phyloP scores from a whole-genome alignment of 2,888 invertebrate genomes.

The Lucinisca nassula region DNA sequence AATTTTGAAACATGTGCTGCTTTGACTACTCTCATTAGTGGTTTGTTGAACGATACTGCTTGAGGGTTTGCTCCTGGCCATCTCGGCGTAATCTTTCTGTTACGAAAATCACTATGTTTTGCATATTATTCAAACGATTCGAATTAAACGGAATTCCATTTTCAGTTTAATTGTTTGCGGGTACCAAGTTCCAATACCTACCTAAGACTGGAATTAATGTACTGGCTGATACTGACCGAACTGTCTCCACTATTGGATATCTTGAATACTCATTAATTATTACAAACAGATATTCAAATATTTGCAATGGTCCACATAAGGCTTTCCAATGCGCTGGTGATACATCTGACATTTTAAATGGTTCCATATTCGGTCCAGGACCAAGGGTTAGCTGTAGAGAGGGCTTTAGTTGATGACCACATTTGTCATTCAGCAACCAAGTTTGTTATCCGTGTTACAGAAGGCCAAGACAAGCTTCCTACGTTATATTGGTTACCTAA shows the following conservation, averaged over 20 bases:
- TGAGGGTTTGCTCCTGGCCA: conserved; percentile 25
- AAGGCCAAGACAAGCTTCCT: too few relatives aligned
- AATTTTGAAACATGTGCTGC: not conserved
- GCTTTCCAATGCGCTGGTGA: conserved; percentile 47
- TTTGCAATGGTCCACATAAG: conserved; percentile 48
- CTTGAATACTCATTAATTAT: conserved; percentile 41
- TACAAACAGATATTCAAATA: conserved; percentile 33
- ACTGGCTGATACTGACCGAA: not conserved
- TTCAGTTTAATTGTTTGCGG: conserved; percentile 5
- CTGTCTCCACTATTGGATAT: conserved; percentile 57
- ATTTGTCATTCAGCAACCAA: too few relatives aligned
- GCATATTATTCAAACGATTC: not conserved
- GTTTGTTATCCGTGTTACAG: too few relatives aligned
- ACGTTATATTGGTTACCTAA: too few relatives aligned
- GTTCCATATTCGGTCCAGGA: conserved; percentile 26
- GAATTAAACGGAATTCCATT: conserved; percentile 5
- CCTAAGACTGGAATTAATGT: conserved; percentile 19
- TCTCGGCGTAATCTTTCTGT: conserved; percentile 21
- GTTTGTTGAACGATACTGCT: conserved; percentile 34
- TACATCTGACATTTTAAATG: conserved; percentile 60
- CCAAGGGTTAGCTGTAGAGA: too few relatives aligned
- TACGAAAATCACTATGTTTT: conserved; percentile 4
- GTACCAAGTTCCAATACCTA: not conserved
- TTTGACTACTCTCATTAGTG: conserved; percentile 33
- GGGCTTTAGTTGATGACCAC: too few relatives aligned